Evolutionary conservation across 2,113 vertebrate species (phyloP), one percentile per base, ranked within the genome.

Genomic region (Blennius ocellaris): DNA sequence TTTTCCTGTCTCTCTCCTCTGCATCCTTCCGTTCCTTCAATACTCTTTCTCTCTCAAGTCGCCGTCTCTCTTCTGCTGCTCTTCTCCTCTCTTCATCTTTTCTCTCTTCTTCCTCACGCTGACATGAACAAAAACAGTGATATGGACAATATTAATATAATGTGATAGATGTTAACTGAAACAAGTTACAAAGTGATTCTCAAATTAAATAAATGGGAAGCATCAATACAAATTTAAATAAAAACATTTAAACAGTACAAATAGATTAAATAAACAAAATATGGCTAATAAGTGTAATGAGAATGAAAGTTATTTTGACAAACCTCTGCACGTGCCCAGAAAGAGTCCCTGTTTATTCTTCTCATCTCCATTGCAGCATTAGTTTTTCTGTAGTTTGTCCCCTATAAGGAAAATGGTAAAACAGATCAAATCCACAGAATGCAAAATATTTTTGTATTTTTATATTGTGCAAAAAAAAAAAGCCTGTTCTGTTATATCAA

Each of bases 271-370:
- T 30, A 30, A 30, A 30, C 21, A 30, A 30, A 30, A 30, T 30
- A 30, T 30, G 21, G 21, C 4, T 30, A 30, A 2, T 30, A 30
- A 30, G 21, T 30, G 21, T 30, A 38, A 52, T 66, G 48, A 7
- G n/a, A 61, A 3, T 51, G 6, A 14, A 51, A n/a, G 38, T 6
- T n/a, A 1, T 65, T 82, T 47, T 11, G 2, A 10, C 78, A 36
- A 79, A 96, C 96, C 94, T 96, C 95, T 10, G 94, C 94, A 81
- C 92, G 92, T 5, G 94, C 95, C 96, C 96, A 96, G 93, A 96
- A 96, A 17, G 94, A 94, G 52, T 95, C 94, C 78, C 95, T 92
- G 86, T 94, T 93, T 75, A 95, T 94, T 40, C 85, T 83, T 79
- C 92, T 93, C 84, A 96, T 95, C 92, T 96, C 95, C 93, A 95